A percentile compares a stretch with the other conserved stretches of the same genome.
Conservation (phyloP, 2,113 vertebrate species). For the Nycticebus coucang region DNA sequence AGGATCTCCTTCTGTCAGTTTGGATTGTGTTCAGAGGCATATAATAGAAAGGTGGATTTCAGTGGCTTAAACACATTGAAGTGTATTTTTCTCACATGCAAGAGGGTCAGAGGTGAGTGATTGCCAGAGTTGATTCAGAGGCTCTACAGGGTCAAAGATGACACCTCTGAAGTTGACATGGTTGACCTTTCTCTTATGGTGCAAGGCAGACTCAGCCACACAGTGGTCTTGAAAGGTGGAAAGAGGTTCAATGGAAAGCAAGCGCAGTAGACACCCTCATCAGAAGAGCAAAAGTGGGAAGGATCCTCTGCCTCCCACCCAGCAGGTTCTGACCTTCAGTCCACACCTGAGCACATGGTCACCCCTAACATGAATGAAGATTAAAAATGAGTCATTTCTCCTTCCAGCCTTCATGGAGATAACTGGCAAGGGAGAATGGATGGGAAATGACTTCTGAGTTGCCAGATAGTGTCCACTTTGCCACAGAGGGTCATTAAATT, state of each 20-base stretch:
- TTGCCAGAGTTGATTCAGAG: background rate
- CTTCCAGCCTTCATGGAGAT: background rate
- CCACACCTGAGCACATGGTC: background rate
- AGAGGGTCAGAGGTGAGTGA: background rate
- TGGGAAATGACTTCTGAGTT: background rate
- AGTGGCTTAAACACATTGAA: constrained; percentile 1
- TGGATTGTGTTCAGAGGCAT: constrained; percentile 19
- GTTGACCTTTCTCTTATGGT: background rate
- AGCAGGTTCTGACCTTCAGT: background rate
- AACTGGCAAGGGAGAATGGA: background rate
- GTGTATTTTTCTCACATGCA: constrained; percentile 29
- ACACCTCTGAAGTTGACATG: background rate
- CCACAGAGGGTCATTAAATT: background rate
- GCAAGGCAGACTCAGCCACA: background rate
- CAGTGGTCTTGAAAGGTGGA: background rate
- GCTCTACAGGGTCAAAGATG: background rate
- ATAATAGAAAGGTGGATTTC: constrained; percentile 56
- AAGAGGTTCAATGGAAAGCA: background rate
- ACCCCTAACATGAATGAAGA: background rate
- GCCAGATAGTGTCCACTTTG: background rate
- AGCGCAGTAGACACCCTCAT: background rate
- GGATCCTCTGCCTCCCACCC: background rate
- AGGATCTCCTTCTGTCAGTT: constrained; percentile 24
- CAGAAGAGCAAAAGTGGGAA: background rate
- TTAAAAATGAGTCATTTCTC: background rate